phyloP scores from a whole-genome alignment of 2,797 vertebrate species.

The Todus mexicanus region DNA sequence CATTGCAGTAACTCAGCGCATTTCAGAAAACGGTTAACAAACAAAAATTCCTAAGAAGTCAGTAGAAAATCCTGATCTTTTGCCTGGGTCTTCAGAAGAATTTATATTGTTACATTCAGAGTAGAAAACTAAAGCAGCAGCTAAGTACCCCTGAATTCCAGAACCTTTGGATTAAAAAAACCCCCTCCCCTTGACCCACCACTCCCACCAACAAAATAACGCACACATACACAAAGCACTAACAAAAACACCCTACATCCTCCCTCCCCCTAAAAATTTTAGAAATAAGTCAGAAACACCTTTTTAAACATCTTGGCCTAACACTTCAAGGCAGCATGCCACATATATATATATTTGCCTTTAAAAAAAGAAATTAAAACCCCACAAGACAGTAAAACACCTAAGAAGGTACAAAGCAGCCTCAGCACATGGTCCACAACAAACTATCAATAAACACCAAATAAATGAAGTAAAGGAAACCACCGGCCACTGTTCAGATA shows the following conservation, averaged over 20 bases:
- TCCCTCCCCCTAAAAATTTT: neutral
- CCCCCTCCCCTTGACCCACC: accelerated
- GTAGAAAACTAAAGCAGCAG: neutral
- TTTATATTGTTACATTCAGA: neutral
- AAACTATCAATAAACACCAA: neutral
- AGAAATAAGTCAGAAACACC: neutral
- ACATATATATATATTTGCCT: neutral
- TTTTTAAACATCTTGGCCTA: neutral
- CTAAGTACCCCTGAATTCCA: neutral
- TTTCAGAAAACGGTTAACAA: neutral
- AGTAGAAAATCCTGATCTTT: neutral
- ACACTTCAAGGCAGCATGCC: neutral
- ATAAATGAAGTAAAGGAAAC: neutral
- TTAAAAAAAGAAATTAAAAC: neutral
- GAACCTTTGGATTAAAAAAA: neutral
- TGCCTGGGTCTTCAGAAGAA: neutral
- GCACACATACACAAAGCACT: neutral
- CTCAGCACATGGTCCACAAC: neutral
- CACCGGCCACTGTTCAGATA: neutral
- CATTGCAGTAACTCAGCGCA: neutral
- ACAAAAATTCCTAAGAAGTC: neutral
- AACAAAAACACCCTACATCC: neutral
- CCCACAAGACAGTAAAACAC: neutral
- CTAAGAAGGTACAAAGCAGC: neutral
- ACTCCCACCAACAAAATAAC: neutral